Evolutionary conservation across 1,140 invertebrate genomes (phyloP).

Genomic region (Pomacea maculata): DNA sequence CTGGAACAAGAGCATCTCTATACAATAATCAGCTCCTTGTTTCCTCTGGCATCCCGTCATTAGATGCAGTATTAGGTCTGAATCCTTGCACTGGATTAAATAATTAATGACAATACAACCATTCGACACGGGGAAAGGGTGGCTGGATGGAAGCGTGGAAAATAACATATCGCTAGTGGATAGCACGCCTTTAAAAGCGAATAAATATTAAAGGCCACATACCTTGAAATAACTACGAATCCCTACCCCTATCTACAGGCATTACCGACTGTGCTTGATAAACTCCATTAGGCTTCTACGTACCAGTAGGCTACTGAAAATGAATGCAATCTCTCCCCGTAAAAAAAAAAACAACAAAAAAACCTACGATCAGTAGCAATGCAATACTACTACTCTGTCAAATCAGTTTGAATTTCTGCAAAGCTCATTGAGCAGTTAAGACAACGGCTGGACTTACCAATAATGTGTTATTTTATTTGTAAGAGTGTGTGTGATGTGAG

Average conservation of each 20-base stretch:
- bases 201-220: neutral
- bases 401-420: neutral
- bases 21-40: conserved; percentile 76
- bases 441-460: too few relatives aligned
- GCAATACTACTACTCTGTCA: neutral
- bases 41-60: conserved; percentile 77
- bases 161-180: neutral
- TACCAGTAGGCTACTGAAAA: too few relatives aligned
- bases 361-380: neutral
- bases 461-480: too few relatives aligned
- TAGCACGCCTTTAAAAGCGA: neutral
- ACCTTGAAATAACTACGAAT: neutral
- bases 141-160: neutral
- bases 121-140: neutral
- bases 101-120: neutral
- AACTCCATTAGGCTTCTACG: neutral
- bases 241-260: neutral
- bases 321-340: too few relatives aligned
- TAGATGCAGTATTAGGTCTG: conserved; percentile 74
- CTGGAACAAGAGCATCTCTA: conserved; percentile 73
- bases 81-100: neutral
- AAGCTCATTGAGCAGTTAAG: neutral
- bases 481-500: too few relatives aligned
- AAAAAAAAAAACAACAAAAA: neutral
- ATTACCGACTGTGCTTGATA: neutral